Evolutionary conservation across 2,888 invertebrate species (phyloP).

Genomic region (Lochmaea crataegi): DNA sequence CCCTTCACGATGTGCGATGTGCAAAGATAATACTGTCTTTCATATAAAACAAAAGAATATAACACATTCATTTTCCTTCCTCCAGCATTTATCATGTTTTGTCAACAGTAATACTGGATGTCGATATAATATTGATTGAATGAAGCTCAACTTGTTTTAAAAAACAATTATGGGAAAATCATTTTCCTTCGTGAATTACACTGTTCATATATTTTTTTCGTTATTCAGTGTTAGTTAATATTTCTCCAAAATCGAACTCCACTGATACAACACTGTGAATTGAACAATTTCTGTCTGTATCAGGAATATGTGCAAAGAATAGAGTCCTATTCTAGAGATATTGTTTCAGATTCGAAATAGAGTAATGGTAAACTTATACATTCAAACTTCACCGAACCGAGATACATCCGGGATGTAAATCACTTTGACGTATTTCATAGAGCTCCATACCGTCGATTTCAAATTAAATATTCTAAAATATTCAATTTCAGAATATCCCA

Average conservation of each 20-base stretch:
- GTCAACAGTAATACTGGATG: no score
- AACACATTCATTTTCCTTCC: no score
- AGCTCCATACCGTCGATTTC: not conserved
- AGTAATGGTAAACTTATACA: slow-evolving; percentile 26
- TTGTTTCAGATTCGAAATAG: slow-evolving; percentile 24
- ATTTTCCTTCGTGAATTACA: no score
- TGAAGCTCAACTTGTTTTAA: no score
- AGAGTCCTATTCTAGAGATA: slow-evolving; percentile 14
- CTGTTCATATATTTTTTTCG: not conserved
- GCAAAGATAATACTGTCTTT: no score
- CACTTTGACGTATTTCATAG: slow-evolving; percentile 9
- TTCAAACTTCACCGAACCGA: slow-evolving; percentile 2
- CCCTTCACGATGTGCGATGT: no score
- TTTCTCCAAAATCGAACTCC: no score
- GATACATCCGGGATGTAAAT: slow-evolving; percentile 11
- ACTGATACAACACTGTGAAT: not conserved
- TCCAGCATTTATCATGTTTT: no score
- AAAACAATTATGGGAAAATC: no score
- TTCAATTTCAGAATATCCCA: not conserved
- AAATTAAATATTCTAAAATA: not conserved
- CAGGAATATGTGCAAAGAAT: slow-evolving; percentile 17
- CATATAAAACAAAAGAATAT: no score
- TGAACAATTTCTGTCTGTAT: slow-evolving; percentile 9
- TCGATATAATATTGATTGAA: no score
- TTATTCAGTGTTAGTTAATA: no score